Base-by-base conservation (phyloP, 2,113 vertebrate genomes). In the Podilymbus podiceps region DNA sequence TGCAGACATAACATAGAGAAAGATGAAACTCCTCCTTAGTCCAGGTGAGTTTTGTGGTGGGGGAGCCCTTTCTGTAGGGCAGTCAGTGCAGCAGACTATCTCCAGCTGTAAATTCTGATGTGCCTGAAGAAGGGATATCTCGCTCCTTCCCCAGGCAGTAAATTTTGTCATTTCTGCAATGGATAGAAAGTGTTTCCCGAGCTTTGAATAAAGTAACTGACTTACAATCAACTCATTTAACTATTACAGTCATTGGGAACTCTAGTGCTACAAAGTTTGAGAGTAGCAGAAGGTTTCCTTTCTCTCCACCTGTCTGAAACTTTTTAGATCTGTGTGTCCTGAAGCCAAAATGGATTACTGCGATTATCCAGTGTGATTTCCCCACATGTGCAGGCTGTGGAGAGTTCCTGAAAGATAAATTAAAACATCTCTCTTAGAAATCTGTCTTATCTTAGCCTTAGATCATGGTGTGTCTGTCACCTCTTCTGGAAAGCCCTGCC, bases 381-480 rank as follows among this genome's bases (percentile, higher is more conserved):
- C 46, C 15, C 47, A 25, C 11, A 1, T 16, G 42, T 75, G 53
- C 69, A 46, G 69, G 46, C 64, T 49, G 69, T 44, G 27, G 35
- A 82, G n/a, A 46, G 94, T 96, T 95, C 53, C 66, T 53, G 62
- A 88, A 81, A 93, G 59, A 93, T 11, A 77, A 74, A 78, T 59
- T 74, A n/a, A 92, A 96, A 68, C 40, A n/a, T 53, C 30, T 78
- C 24, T 83, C 44, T 80, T 71, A 78, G 80, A 82, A 81, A 91
- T 21, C 44, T 68, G 75, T 95, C 73, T 77, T 92, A 94, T 96
- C 91, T 89, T 82, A 85, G 81, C 30, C 44, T 89, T 75, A 79
- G 81, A 82, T 96, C 89, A 28, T 53, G 53, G 84, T 69, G 52
- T 89, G 56, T 93, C 90, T 94, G 89, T 97, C 95, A 88, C 78